Conservation (phyloP, 2,797 vertebrate genomes). For the Enoplosus armatus region DNA sequence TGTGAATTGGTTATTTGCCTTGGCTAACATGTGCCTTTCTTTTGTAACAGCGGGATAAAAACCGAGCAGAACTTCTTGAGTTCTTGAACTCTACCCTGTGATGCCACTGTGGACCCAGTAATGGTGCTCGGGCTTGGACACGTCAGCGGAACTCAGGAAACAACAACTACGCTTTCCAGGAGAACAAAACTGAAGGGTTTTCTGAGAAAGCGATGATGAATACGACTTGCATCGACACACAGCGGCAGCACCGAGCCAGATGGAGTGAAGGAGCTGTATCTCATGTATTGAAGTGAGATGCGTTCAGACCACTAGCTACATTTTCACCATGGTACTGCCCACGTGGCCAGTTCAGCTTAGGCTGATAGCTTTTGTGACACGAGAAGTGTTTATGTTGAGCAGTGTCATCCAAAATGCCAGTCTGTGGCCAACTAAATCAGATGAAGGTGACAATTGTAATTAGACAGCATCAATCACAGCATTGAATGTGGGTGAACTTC, state of each 20-base stretch:
- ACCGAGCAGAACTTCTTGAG: conserved; percentile 91
- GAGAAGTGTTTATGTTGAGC: conserved; percentile 26
- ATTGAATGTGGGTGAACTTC: background rate
- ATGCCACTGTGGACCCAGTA: conserved; percentile 35
- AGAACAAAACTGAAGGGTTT: conserved; percentile 27
- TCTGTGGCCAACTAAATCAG: conserved; percentile 13
- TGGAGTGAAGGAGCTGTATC: conserved; percentile 1
- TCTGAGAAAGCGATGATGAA: conserved; percentile 31
- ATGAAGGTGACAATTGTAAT: conserved; percentile 12
- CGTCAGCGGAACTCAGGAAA: conserved; percentile 72
- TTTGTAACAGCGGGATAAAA: conserved; percentile 88
- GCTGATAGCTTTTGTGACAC: conserved; percentile 15
- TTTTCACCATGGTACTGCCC: background rate
- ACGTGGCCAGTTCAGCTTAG: conserved; percentile 4
- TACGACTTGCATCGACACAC: conserved; percentile 13
- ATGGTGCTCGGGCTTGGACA: conserved; percentile 29
- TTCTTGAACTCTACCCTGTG: conserved; percentile 93
- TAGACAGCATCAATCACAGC: background rate
- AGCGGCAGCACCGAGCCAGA: conserved; percentile 19
- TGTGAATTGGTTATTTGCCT: background rate
- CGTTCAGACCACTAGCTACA: conserved; percentile 16
- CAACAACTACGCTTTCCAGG: conserved; percentile 20
- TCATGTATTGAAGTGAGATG: conserved; percentile 12
- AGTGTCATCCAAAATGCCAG: background rate
- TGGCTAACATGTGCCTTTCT: background rate